These are phyloP conservation scores for Neosilurus mollespiculum DNA, from an alignment of 2,797 vertebrate species.

Conservation along the genomic window DNA sequence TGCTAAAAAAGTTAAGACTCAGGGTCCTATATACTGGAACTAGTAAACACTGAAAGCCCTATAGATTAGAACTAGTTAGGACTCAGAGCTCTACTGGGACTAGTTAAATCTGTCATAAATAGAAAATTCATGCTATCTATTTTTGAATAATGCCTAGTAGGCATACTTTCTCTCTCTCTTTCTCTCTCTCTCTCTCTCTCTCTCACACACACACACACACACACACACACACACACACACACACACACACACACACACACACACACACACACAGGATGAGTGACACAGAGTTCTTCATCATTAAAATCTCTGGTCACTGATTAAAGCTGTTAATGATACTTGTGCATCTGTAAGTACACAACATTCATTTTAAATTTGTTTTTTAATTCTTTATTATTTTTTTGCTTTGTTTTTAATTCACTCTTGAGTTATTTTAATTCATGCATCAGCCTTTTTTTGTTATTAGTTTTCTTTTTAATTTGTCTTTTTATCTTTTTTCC, in stretches of 20 bases:
- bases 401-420: not conserved
- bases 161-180: no score
- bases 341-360: not conserved
- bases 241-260: not conserved
- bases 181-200: no score
- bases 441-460: no score
- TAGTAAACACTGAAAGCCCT: no score
- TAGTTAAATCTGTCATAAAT: not conserved
- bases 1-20: no score
- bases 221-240: conserved; percentile 8
- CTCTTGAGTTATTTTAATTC: not conserved
- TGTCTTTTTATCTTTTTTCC: not conserved
- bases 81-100: not conserved
- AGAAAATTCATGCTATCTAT: not conserved
- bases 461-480: not conserved
- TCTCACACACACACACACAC: not conserved
- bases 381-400: no score
- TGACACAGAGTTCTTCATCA: not conserved
- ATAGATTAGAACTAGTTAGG: not conserved
- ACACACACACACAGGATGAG: not conserved
- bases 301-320: not conserved
- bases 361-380: not conserved
- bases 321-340: not conserved
- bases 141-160: not conserved
- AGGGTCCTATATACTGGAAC: no score